A percentile compares a stretch with the other conserved stretches of the same genome.
Evolutionary conservation across 1,140 invertebrate species (phyloP).

Genomic region (Sitophilus oryzae): DNA sequence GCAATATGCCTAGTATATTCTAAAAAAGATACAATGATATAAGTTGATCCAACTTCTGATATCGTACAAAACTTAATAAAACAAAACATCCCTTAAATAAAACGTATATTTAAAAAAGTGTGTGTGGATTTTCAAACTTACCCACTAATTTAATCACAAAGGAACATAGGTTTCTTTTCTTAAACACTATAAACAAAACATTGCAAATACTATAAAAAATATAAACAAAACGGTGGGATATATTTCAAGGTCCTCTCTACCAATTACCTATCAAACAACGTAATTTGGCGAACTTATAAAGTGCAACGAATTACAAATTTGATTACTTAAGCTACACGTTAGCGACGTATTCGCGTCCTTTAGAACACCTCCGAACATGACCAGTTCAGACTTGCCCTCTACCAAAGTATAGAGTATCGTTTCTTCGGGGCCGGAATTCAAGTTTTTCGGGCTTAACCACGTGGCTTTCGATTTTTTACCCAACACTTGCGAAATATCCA

Average conservation of each 20-base stretch:
- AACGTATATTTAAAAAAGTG: not conserved
- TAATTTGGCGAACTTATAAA: constrained; percentile 70
- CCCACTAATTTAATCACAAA: not conserved
- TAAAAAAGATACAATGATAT: no score
- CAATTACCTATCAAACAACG: constrained; percentile 60
- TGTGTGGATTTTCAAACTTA: not conserved
- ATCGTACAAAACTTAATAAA: no score
- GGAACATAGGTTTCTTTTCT: not conserved
- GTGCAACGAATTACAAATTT: constrained; percentile 74
- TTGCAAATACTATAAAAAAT: not conserved
- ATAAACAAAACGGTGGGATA: not conserved
- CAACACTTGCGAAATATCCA: constrained; percentile 74
- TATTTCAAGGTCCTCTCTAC: not conserved
- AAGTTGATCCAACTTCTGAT: no score
- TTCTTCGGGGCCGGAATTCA: constrained; percentile 73
- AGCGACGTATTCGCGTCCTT: constrained; percentile 59
- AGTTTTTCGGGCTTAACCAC: constrained; percentile 67
- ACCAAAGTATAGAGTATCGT: constrained; percentile 86
- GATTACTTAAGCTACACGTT: constrained; percentile 42
- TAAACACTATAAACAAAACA: not conserved
- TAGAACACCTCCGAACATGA: constrained; percentile 90
- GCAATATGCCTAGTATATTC: no score
- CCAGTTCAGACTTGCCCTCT: constrained; percentile 81
- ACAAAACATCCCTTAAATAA: not conserved
- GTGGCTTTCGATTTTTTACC: constrained; percentile 58